Base-by-base conservation (phyloP, 2,797 vertebrate species). In the Enteromius paludinosus region DNA sequence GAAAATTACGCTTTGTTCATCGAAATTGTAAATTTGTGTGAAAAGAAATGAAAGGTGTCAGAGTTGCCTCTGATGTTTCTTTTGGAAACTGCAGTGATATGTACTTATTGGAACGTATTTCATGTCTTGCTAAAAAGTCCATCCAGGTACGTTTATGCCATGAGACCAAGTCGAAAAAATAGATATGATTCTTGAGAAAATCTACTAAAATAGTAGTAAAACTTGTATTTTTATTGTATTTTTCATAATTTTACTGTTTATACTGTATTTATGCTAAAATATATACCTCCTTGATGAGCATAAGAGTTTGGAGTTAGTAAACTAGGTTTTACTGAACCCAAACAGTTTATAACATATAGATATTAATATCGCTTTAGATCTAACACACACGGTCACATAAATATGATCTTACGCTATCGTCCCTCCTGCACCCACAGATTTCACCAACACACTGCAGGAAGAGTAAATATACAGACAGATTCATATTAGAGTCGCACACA, bases 351-450 rank as follows among this genome's bases (percentile, higher is more conserved):
- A 17, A 52, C 52, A 52, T 33, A 52, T 14, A 72, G 18, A n/a
- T 3, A 14, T 7, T 33, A 28, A 64, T 4, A 62, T 71, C 30
- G 14, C 41, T 61, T 69, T 14, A 30, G 23, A 66, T 68, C 2
- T 69, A 56, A 70, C 41, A 38, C 5, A 30, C 28, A 6, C 3
- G 9, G 15, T 62, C 15, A 17, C 9, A 70, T 5, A 12, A 64
- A 56, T 41, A 11, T 77, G 4, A 28, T 35, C 94, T 95, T 93
- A 98, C 98, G 93, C 88, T 88, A 87, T 96, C 95, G 45, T 97
- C 96, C 82, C 79, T 94, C 89, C 95, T 93, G 89, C 98, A 99
- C 87, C 97, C 97, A 87, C 97, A 99, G 85, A 97, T 95, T 92
- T 97, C 97, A 86, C 95, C 95, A 35, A 95, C 96, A 90, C 97